A percentile compares a stretch with the other conserved stretches of the same genome.
These are phyloP conservation scores for Grammomys dolichurus DNA, from an alignment of 2,113 vertebrate genomes.

Conservation along the genomic window DNA sequence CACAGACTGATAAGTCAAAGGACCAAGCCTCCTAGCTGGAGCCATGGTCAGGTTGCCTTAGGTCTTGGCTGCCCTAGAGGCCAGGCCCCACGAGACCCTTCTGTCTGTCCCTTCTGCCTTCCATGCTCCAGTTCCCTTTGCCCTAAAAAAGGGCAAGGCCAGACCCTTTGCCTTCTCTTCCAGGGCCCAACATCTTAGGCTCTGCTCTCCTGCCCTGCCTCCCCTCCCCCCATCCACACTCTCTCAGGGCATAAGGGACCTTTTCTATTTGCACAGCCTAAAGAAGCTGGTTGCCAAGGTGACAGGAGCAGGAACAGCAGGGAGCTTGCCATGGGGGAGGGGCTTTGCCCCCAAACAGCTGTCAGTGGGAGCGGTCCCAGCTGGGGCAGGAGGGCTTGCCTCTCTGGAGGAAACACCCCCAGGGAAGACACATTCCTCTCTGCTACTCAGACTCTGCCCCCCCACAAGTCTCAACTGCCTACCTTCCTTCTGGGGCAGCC, in stretches of 20 bases:
- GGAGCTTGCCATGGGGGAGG: constrained; percentile 81
- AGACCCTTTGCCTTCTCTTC: constrained; percentile 51
- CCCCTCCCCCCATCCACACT: constrained; percentile 66
- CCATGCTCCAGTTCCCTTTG: neutral
- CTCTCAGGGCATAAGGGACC: constrained; percentile 81
- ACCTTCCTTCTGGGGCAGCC: constrained; percentile 72
- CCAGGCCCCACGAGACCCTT: constrained; percentile 25
- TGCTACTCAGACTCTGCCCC: neutral
- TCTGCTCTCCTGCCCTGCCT: constrained; percentile 51
- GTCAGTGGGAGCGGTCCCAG: constrained; percentile 82
- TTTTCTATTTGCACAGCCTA: constrained; percentile 83
- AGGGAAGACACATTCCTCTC: constrained; percentile 65
- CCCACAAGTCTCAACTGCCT: constrained; percentile 55
- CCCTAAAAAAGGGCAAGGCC: constrained; percentile 39
- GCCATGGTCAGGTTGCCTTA: neutral
- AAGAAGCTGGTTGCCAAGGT: constrained; percentile 83
- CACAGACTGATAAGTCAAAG: constrained; percentile 40
- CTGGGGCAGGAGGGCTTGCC: constrained; percentile 73
- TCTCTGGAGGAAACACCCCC: constrained; percentile 61
- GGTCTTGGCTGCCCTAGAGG: neutral
- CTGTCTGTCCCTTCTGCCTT: constrained; percentile 35
- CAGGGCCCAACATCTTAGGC: constrained; percentile 64
- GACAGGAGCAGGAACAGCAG: constrained; percentile 82
- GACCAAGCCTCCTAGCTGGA: neutral
- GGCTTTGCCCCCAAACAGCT: constrained; percentile 84